phyloP scores from a whole-genome alignment of 2,888 invertebrate genomes.

The Agonopterix alstromeriana region DNA sequence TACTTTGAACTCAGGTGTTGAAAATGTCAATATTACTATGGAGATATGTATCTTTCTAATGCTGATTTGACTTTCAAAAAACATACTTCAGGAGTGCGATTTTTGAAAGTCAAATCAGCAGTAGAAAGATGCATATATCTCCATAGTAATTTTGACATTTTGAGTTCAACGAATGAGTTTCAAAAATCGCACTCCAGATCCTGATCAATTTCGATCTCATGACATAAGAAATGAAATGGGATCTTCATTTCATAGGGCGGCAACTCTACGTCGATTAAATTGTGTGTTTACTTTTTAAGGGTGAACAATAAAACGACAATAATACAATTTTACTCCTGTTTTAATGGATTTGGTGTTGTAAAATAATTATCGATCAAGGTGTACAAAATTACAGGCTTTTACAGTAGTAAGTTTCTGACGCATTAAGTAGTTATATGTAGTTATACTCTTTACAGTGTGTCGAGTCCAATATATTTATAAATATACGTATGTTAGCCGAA shows the following conservation, averaged over 20 bases:
- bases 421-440: slow-evolving; percentile 34
- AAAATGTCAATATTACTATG: too few relatives aligned
- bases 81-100: too few relatives aligned
- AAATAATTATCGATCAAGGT: slow-evolving; percentile 66
- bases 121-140: too few relatives aligned
- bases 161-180: too few relatives aligned
- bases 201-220: too few relatives aligned
- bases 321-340: slow-evolving; percentile 47
- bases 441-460: slow-evolving; percentile 36
- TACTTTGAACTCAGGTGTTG: too few relatives aligned
- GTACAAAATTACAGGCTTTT: slow-evolving; percentile 73
- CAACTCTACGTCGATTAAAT: background rate
- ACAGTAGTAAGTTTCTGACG: slow-evolving; percentile 56
- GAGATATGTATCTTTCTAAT: too few relatives aligned
- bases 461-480: slow-evolving; percentile 42
- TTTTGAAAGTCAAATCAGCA: too few relatives aligned
- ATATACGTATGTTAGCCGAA: slow-evolving; percentile 33
- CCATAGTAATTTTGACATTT: too few relatives aligned
- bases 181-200: too few relatives aligned
- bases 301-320: slow-evolving; percentile 39
- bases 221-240: too few relatives aligned
- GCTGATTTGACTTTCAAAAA: too few relatives aligned
- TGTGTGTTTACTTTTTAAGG: background rate
- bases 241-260: background rate
- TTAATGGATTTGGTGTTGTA: slow-evolving; percentile 66